Base-by-base conservation (phyloP, 2,888 invertebrate genomes). In the Anoncus sp. region DNA sequence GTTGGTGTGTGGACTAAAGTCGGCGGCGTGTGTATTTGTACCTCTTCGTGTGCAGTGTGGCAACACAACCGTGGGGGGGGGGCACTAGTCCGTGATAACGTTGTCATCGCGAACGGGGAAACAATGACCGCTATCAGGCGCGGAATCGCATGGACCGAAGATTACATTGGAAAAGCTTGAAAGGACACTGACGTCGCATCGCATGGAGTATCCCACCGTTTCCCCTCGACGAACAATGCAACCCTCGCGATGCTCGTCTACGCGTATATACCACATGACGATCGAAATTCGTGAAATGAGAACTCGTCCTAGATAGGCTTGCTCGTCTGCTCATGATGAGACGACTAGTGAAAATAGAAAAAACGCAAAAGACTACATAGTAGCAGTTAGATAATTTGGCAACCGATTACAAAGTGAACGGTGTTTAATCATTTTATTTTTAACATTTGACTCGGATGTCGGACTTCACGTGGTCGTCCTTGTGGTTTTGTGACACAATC, bases 41-140 rank as follows among this genome's bases (percentile, higher is more conserved):
- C 22, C 27, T 14, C 40, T 55, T 57, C 49, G 53, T 75, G 53
- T 49, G 62, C 40, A n/a, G 47, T 10, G 18, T 55, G 62, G 57
- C 67, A 49, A 18, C 75, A 49, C 22, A 59, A 57, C 18, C 20
- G 27, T 43, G 7, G 55, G 12, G 62, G 27, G 47, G 7, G 55
- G 12, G 62, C 55, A 20, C 47, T 49, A 72, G 77, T 16, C 49
- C 49, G 60, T 65, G 77, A 80, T 80, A 81, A 79, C 79, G 76
- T 79, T 81, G 81, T 81, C 79, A 81, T 79, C 63, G 59, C 43
- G 73, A 73, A 69, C 73, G 47, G 67, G 70, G 72, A 81, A 76
- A 81, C 81, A 81, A 81, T 81, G 81, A 79, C 76, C 71, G 79
- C 71, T 81, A 81, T 81, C 81, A 69, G 74, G 12, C 38, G 24